Conservation (phyloP, 2,797 vertebrate species). For the Sebastes reedi region DNA sequence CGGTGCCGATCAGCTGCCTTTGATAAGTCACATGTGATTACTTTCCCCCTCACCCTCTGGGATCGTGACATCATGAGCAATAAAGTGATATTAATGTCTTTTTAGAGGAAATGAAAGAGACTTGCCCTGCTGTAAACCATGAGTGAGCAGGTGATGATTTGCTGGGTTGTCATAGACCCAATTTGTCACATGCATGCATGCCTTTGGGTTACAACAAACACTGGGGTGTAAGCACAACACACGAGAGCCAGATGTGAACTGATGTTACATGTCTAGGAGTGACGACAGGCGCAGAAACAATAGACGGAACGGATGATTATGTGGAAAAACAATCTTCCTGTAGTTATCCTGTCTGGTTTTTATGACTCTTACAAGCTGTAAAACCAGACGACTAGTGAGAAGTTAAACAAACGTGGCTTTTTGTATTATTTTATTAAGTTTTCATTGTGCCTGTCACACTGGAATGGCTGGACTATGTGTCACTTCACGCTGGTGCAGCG, state of each 20-base stretch:
- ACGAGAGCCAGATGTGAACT: constrained; percentile 57
- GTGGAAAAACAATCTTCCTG: constrained; percentile 8
- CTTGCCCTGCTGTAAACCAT: constrained; percentile 16
- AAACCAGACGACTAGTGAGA: neutral
- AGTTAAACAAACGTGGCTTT: neutral
- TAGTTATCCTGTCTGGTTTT: neutral
- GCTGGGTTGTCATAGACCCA: constrained; percentile 39
- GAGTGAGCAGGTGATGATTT: constrained; percentile 21
- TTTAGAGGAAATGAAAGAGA: constrained; percentile 10
- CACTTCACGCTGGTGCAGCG: constrained; percentile 4
- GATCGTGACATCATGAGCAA: constrained; percentile 56
- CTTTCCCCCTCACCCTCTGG: constrained; percentile 26
- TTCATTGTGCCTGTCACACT: neutral
- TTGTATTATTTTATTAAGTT: neutral
- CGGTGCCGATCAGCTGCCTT: constrained; percentile 41
- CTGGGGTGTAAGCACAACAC: constrained; percentile 37
- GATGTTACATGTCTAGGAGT: constrained; percentile 27
- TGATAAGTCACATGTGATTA: constrained; percentile 54
- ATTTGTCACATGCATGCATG: neutral
- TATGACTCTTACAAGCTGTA: neutral
- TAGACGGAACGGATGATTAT: neutral
- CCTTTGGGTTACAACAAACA: constrained; percentile 37
- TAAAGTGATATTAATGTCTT: constrained; percentile 44
- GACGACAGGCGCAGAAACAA: constrained; percentile 28
- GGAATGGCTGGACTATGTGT: constrained; percentile 14